Conservation (phyloP, 2,113 vertebrate genomes). For the Carlito syrichta region DNA sequence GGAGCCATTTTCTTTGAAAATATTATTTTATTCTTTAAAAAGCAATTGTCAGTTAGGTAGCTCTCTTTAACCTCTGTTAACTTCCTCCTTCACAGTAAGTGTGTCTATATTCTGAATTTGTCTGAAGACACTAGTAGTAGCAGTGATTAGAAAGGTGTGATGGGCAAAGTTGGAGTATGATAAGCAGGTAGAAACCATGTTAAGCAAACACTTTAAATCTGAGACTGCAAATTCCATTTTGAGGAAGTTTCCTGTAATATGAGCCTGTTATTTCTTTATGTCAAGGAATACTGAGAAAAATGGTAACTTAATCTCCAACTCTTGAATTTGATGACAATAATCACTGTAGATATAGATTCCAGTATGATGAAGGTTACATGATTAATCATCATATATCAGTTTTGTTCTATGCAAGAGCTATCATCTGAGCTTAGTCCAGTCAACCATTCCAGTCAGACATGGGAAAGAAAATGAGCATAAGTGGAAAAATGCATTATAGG, state of each 20-base stretch:
- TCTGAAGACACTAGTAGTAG: not conserved
- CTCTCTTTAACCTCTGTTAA: not conserved
- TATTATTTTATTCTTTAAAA: not conserved
- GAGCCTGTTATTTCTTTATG: not conserved
- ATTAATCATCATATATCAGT: not conserved
- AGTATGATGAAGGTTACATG: not conserved
- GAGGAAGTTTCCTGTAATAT: not conserved
- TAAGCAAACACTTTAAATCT: not conserved
- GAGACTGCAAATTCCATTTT: not conserved
- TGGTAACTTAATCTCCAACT: not conserved
- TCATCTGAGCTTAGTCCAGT: not conserved
- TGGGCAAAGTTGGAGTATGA: not conserved
- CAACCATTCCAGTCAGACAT: not conserved
- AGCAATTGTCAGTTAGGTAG: not conserved
- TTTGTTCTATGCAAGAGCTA: not conserved
- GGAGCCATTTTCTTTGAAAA: not conserved
- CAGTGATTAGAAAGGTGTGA: not conserved
- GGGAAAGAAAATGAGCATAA: not conserved
- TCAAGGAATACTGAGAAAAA: not conserved
- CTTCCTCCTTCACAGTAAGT: not conserved
- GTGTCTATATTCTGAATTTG: not conserved
- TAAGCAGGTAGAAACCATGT: not conserved
- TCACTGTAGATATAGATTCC: not conserved
- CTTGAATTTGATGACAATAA: slow-evolving; percentile 25
- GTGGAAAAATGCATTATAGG: no score